A percentile compares a stretch with the other conserved stretches of the same genome.
Evolutionary conservation across 2,888 invertebrate genomes (phyloP).

Genomic region (Oligia latruncula): DNA sequence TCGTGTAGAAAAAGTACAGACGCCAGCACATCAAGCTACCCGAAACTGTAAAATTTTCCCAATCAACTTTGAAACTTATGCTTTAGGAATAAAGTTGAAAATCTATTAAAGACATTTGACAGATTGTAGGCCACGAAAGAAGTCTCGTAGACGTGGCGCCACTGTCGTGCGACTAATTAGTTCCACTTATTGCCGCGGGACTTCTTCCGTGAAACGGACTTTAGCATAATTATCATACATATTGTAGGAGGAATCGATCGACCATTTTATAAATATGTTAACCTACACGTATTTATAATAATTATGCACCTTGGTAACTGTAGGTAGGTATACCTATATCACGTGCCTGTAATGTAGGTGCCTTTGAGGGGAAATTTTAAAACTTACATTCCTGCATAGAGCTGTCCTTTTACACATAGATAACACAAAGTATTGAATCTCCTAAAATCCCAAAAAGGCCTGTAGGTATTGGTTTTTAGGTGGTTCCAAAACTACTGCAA

Average conservation of each 20-base stretch:
- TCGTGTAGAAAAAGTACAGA: slow-evolving; percentile 4
- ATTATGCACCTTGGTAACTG: not conserved
- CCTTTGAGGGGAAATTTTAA: not conserved
- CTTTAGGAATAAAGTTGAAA: too few species aligned
- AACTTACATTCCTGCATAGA: not conserved
- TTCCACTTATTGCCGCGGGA: too few species aligned
- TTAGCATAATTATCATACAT: not conserved
- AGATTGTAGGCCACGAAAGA: too few species aligned
- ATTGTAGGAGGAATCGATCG: slow-evolving; percentile 16
- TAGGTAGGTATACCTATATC: too few species aligned
- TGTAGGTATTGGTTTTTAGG: not conserved
- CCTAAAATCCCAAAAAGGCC: not conserved
- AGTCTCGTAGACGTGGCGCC: too few species aligned
- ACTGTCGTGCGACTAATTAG: too few species aligned
- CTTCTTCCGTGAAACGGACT: too few species aligned
- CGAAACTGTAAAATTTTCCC: too few species aligned
- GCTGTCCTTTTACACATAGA: not conserved
- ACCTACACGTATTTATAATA: not conserved
- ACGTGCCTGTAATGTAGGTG: not conserved
- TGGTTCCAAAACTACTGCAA: not conserved
- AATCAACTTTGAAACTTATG: too few species aligned
- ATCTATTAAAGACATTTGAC: too few species aligned
- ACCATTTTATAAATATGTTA: slow-evolving; percentile 7
- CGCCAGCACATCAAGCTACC: too few species aligned
- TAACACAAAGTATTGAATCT: not conserved